Percentiles rank a stretch among this genome's conserved stretches.
phyloP scores from a whole-genome alignment of 2,797 vertebrate genomes.

The Pseudotriccus pelzelni region DNA sequence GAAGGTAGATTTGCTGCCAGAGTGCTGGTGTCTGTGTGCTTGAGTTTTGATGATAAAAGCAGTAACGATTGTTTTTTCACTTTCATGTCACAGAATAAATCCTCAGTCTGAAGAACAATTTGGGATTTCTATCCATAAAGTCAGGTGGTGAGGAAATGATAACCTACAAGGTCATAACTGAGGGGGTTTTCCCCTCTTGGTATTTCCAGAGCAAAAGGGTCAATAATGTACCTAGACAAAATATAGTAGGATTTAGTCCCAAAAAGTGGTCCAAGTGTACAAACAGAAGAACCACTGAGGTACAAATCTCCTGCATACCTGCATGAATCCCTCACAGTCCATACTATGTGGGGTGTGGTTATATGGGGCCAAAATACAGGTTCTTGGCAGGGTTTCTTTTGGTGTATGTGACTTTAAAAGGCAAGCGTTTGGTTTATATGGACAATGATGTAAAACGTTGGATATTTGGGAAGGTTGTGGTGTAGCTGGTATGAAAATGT shows the following conservation, averaged over 20 bases:
- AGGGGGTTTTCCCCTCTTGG: not conserved
- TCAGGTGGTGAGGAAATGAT: not conserved
- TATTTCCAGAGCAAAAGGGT: not conserved
- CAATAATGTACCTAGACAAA: not conserved
- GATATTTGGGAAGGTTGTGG: not conserved
- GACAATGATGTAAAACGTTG: not conserved
- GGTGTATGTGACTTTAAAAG: not conserved
- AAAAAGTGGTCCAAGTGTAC: not conserved
- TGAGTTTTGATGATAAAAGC: not conserved
- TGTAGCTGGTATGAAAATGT: not conserved
- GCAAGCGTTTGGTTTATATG: not conserved
- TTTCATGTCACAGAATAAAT: not conserved
- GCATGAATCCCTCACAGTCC: not conserved
- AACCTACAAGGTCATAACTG: not conserved
- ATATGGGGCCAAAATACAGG: rapidly evolving
- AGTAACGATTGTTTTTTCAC: not conserved
- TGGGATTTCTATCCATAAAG: not conserved
- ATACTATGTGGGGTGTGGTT: not conserved
- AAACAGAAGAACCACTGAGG: not conserved
- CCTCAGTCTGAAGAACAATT: not conserved
- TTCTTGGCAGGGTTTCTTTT: not conserved
- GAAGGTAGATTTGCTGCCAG: conserved; percentile 77
- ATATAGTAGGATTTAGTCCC: not conserved
- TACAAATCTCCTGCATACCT: not conserved
- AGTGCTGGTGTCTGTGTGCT: not conserved